Base-by-base conservation (phyloP, 2,888 invertebrate genomes). In the Chrysopilus asiliformis region DNA sequence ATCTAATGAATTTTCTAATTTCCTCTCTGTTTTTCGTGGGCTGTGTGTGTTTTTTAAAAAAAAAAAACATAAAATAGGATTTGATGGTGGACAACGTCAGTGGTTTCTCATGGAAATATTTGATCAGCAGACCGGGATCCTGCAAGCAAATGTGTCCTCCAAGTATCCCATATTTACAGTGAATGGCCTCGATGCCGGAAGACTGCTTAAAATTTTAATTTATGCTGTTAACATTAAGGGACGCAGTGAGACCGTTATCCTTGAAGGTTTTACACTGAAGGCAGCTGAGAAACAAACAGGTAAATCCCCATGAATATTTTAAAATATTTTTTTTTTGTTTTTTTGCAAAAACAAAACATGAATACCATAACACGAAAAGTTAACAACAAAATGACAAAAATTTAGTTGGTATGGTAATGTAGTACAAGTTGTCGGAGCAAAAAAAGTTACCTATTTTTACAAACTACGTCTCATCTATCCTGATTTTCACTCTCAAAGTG, bases 211-310 rank as follows among this genome's bases (percentile, higher is more conserved):
- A 49, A 76, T 90, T 58, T 67, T 78, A 35, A 72, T 90, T 43
- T 89, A 83, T 58, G 80, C 89, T 2, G 75, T 76, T 40, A 91
- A 91, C 58, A 73, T 78, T 5, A 80, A 84, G 52, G 90, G 90
- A 12, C 70, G 77, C 47, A 87, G 87, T 45, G 84, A 85, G 42
- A 61, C 72, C 1, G 72, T 79, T 13, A 57, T 70, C 36, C 59
- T 81, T 10, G 80, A 80, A 54, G 81, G 77, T 27, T 79, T 75
- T 56, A 82, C 81, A 24, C 65, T 80, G 27, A 79, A 81, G 60
- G 70, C 74, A 38, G 79, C 81, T 33, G 80, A 81, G 57, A 80
- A 79, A 60, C 77, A 77, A 65, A 79, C 79, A 60, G 79, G 80
- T 79, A 66, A 67, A 58, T 39, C 22, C 35, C n/a, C 38, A 46